Evolutionary conservation across 1,140 invertebrate species (phyloP), one percentile per base, ranked within the genome.

Genomic region (Atta texana): DNA sequence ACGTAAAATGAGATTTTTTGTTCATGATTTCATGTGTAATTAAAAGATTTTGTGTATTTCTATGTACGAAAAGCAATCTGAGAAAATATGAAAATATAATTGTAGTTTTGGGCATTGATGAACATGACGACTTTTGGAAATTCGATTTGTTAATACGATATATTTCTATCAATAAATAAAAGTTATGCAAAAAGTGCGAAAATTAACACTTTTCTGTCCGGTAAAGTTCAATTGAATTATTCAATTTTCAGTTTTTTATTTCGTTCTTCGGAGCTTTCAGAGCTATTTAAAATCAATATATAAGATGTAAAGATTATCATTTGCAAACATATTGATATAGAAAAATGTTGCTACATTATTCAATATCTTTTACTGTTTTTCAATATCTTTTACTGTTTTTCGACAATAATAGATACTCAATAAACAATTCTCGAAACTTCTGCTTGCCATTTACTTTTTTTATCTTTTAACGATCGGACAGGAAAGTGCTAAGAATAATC

Each of bases 111-210:
- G 14, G 3, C 1, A 10, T 31, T 21, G 16, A 28, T 3, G 2
- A 68, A 80, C 12, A 53, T 66, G 14, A 18, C 6, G 28, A 31
- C 2, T 68, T 39, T 81, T 18, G 31, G 3, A 44, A 12, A 81
- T 80, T 34, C 8, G 21, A 55, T 81, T 81, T 21, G 66, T 53
- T 49, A 71, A 34, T 2, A 57, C 21, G 31, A 81, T 71, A 39
- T 68, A 81, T 71, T 21, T 71, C 49, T 53, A 81, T 81, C 6
- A 28, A 81, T 81, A 71, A 18, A 55, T 55, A 55, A 71, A 57
- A 24, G 49, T 31, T 31, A 71, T 68, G n/a, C 28, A 14, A 28
- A 74, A 39, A 18, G 28, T 55, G 16, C 34, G n/a, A 24, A 28
- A 57, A 16, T 84, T n/a, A 61, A 63, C 80, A 84, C 39, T 84